A percentile compares a stretch with the other conserved stretches of the same genome.
Conservation (phyloP, 2,113 vertebrate genomes). For the Pteronura brasiliensis region DNA sequence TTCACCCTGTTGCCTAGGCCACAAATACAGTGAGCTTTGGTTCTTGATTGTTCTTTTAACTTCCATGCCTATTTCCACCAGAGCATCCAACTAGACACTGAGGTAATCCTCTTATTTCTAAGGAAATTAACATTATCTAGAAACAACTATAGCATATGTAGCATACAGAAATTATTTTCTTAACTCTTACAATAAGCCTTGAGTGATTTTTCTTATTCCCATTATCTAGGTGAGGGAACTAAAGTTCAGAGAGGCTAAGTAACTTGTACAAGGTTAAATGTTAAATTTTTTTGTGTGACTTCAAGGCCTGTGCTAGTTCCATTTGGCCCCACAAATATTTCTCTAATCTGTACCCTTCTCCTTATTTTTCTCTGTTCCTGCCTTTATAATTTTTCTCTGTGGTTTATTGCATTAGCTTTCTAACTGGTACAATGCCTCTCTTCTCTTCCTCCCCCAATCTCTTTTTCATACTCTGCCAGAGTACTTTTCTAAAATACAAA, state of each 20-base stretch:
- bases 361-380: neutral
- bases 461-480: constrained; percentile 41
- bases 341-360: neutral
- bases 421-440: neutral
- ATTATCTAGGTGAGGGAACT: neutral
- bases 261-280: constrained; percentile 5
- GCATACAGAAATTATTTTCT: constrained; percentile 20
- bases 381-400: constrained; percentile 13
- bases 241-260: constrained; percentile 5
- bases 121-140: constrained; percentile 24
- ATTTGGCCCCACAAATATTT: neutral
- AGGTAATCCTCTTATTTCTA: constrained; percentile 10
- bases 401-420: constrained; percentile 23
- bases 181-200: neutral
- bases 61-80: neutral
- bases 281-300: neutral
- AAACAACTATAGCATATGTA: neutral
- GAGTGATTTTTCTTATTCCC: neutral
- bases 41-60: neutral
- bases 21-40: neutral
- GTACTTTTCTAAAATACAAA: constrained; percentile 52
- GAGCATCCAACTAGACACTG: neutral
- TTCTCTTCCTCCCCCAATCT: neutral
- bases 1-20: neutral
- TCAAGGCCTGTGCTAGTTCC: neutral